Evolutionary conservation across 2,888 invertebrate species (phyloP), one percentile per base, ranked within the genome.

Genomic region (Ormia ochracea): DNA sequence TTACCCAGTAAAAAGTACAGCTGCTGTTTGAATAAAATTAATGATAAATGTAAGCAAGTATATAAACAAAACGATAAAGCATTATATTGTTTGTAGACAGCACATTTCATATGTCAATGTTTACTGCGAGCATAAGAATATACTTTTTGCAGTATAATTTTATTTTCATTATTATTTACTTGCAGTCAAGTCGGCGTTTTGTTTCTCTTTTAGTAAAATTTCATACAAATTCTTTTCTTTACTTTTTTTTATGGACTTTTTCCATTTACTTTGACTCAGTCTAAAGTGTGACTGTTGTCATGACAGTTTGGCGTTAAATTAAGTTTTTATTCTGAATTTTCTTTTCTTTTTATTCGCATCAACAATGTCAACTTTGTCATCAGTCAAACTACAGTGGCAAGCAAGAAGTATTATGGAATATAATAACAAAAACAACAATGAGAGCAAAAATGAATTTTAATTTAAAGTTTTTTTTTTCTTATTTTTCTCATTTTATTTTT

Each of bases 251-350:
- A 6, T 50, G n/a, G n/a, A n/a, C n/a, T n/a, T n/a, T n/a, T n/a
- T n/a, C n/a, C n/a, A 28, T 50, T 6, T 36, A 31, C 36, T 52
- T 61, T 28, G 31, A n/a, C 19, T 43, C 31, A 19, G 72, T 33
- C 36, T 65, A 50, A 66, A 74, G 65, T 66, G 59, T 68, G 43
- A 79, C 43, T 75, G 76, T 73, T 56, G 82, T 66, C 81, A 78
- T 82, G 80, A 76, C 78, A 81, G 78, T 80, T 73, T 81, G 81
- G 81, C 81, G 80, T 82, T 81, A 81, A 82, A 82, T 81, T 82
- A 81, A 80, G 78, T 80, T 78, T 68, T 56, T 56, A 19, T 56
- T 28, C 3, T 28, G 19, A 6, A 10, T 41, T 52, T 33, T 7
- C 36, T 56, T 7, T 12, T 21, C 2, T 14, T 19, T 14, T 43